Percentiles rank a stretch among this genome's conserved stretches.
phyloP scores from a whole-genome alignment of 2,113 vertebrate species.

The Campylorhamphus procurvoides region DNA sequence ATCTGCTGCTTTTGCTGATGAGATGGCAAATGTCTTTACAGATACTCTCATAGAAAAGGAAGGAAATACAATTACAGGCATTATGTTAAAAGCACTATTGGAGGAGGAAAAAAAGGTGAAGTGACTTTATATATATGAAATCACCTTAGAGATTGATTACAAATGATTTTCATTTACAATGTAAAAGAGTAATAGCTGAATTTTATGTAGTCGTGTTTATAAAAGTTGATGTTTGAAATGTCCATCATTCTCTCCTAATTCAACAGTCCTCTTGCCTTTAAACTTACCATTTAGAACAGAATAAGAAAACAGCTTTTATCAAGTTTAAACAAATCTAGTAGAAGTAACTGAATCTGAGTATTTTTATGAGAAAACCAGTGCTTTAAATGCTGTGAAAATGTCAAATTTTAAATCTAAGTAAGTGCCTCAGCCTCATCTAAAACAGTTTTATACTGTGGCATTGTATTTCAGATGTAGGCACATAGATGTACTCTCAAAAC shows the following conservation, averaged over 20 bases:
- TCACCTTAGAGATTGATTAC: constrained; percentile 47
- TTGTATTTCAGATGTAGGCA: not conserved
- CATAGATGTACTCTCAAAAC: constrained; percentile 2
- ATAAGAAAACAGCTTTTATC: not conserved
- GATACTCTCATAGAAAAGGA: constrained; percentile 61
- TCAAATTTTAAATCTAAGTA: not conserved
- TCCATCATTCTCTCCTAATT: not conserved
- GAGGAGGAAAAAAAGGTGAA: constrained; percentile 46
- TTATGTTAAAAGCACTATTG: constrained; percentile 61
- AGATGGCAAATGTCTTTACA: constrained; percentile 79
- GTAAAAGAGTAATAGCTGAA: constrained; percentile 30
- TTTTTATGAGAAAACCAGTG: not conserved
- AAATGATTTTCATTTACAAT: constrained; percentile 47
- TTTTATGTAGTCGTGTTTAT: constrained; percentile 47
- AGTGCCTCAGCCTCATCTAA: not conserved
- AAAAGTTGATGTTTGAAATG: not conserved
- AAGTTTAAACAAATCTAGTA: not conserved
- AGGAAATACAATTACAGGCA: constrained; percentile 68
- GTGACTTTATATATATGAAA: constrained; percentile 45
- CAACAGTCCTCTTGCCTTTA: not conserved
- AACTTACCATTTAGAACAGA: not conserved
- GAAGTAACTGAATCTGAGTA: not conserved
- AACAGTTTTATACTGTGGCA: not conserved
- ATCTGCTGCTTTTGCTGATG: constrained; percentile 79
- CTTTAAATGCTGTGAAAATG: not conserved